Evolutionary conservation across 2,888 invertebrate genomes (phyloP).

Genomic region (Tiliacea aurago): DNA sequence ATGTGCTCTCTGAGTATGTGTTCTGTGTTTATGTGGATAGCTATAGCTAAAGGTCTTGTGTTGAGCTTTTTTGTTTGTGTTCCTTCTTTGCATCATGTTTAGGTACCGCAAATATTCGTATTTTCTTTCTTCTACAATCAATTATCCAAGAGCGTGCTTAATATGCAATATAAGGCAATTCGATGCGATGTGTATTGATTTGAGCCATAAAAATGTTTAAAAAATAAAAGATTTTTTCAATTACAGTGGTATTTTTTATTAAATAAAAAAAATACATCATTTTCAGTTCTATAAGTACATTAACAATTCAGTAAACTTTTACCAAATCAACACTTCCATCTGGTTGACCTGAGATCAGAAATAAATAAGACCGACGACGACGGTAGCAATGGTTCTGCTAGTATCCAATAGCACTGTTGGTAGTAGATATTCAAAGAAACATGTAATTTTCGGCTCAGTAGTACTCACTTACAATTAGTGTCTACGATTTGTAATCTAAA

Average conservation of each 20-base stretch:
- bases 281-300: conserved; percentile 89
- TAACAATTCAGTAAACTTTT: conserved; percentile 89
- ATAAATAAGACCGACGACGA: conserved; percentile 79
- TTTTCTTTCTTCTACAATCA: too few species aligned
- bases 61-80: not conserved
- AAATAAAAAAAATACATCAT: conserved; percentile 89
- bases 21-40: too few species aligned
- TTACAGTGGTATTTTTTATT: conserved; percentile 88
- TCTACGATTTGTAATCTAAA: conserved; percentile 79
- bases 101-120: too few species aligned
- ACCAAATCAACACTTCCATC: conserved; percentile 87
- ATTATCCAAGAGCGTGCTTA: not conserved
- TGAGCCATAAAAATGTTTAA: not conserved
- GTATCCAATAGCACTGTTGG: conserved; percentile 57
- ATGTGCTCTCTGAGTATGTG: too few species aligned
- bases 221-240: conserved; percentile 61
- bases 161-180: not conserved
- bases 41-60: not conserved
- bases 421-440: conserved; percentile 58
- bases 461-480: conserved; percentile 79
- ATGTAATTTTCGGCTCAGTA: conserved; percentile 69
- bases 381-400: conserved; percentile 63
- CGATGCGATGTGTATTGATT: not conserved
- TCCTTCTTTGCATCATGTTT: too few species aligned
- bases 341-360: conserved; percentile 88